A percentile compares a stretch with the other conserved stretches of the same genome.
phyloP scores from a whole-genome alignment of 2,888 invertebrate species.

The Crepidodera aurea region DNA sequence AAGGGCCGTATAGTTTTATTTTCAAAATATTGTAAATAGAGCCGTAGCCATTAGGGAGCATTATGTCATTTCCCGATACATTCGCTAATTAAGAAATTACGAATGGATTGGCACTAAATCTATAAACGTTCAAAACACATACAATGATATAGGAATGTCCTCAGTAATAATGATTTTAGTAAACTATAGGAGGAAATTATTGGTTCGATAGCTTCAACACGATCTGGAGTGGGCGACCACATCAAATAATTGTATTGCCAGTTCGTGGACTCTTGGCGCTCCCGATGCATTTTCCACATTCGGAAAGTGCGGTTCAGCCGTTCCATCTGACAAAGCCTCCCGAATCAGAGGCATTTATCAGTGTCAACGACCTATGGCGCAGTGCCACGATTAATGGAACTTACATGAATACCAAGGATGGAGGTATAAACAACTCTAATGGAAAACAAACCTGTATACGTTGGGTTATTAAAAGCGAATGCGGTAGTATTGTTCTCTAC shows the following conservation, averaged over 20 bases:
- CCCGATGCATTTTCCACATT: constrained; percentile 28
- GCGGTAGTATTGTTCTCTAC: constrained; percentile 44
- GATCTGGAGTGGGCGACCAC: constrained; percentile 8
- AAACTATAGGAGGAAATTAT: background rate
- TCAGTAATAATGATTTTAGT: background rate
- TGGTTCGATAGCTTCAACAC: constrained; percentile 1
- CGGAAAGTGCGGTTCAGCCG: constrained; percentile 34
- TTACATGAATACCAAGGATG: constrained; percentile 57
- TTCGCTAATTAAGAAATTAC: no score
- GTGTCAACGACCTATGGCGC: constrained; percentile 53
- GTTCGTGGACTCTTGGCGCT: constrained; percentile 18
- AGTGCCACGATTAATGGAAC: constrained; percentile 57
- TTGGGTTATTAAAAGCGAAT: constrained; percentile 50
- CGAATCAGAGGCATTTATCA: constrained; percentile 55
- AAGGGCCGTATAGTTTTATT: no score
- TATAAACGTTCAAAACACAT: no score
- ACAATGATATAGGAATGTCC: no score
- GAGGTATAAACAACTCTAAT: constrained; percentile 56
- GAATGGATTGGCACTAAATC: no score
- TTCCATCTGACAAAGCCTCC: constrained; percentile 51
- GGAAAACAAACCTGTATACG: constrained; percentile 54
- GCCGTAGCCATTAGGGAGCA: no score
- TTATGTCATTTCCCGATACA: no score
- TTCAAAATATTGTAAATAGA: no score
- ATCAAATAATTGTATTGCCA: constrained; percentile 19